Conservation (phyloP, 1,140 invertebrate species). For the Bradynema listronoti region DNA sequence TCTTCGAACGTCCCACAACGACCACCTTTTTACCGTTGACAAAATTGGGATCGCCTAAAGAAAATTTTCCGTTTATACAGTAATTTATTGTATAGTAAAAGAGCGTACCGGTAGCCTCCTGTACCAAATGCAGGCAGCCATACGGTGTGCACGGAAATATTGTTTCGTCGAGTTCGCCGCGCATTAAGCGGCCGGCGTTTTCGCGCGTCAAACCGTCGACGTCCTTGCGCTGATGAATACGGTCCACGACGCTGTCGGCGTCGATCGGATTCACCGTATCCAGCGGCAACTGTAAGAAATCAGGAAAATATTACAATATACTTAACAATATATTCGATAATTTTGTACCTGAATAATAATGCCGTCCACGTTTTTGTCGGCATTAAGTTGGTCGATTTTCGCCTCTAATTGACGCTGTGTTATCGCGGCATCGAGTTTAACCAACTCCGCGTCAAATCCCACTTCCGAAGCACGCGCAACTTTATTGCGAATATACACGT, state of each 20-base stretch:
- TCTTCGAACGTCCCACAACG: conserved; percentile 90
- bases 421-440: conserved; percentile 72
- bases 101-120: conserved; percentile 39
- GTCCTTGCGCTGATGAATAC: conserved; percentile 49
- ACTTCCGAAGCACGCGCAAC: conserved; percentile 82
- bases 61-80: conserved; percentile 8
- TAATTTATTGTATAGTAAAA: conserved; percentile 4
- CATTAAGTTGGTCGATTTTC: conserved; percentile 48
- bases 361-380: conserved; percentile 49
- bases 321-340: neutral
- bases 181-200: conserved; percentile 50
- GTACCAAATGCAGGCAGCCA: conserved; percentile 54
- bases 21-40: conserved; percentile 81
- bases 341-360: conserved; percentile 51
- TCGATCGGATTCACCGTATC: conserved; percentile 47
- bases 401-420: conserved; percentile 69
- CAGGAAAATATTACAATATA: neutral
- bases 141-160: conserved; percentile 53
- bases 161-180: conserved; percentile 44
- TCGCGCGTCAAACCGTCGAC: conserved; percentile 54
- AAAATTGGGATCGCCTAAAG: conserved; percentile 53
- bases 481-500: conserved; percentile 96
- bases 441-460: conserved; percentile 75
- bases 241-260: conserved; percentile 42
- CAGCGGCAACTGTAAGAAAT: conserved; percentile 46